Base-by-base conservation (phyloP, 2,113 vertebrate species). In the Lanius collurio region DNA sequence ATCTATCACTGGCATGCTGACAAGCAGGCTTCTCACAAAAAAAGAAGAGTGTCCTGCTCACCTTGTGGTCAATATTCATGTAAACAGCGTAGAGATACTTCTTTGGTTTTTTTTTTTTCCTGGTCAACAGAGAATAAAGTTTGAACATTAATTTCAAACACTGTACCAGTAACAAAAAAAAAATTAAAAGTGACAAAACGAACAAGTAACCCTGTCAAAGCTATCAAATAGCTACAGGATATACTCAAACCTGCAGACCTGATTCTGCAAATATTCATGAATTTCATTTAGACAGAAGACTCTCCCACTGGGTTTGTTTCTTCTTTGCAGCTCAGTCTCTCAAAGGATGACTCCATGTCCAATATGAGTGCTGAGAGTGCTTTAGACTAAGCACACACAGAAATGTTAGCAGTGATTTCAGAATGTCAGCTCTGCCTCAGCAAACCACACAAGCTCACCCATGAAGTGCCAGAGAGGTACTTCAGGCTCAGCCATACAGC, bases 1-100 rank as follows among this genome's bases (percentile, higher is more conserved):
- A 97, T 97, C 94, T 97, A 96, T 97, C 93, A 97, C 92, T 39
- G 19, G 68, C 76, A 81, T 87, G 71, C 95, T 92, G 86, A 96
- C 90, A 97, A 95, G 97, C 59, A 90, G 69, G 91, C 57, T 89
- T 50, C 83, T 95, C 52, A 88, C 88, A 95, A 90, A 91, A 83
- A 53, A 81, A 91, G 74, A 57, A 50, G 57, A 93, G 94, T 14
- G 13, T 89, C 89, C 83, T 83, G 84, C 56, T 96, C 95, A 97
- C 88, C 84, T 94, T 94, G 53, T 49, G 88, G 95, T 98, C 94
- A 92, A 95, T 96, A 94, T 55, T 87, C 79, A 95, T 92, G 87
- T 76, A 86, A 93, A 68, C 69, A 55, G 30, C 62, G n/a, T 27
- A 79, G 15, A 90, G 73, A 50, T 42, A 37, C 1, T 3, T 68